A percentile compares a stretch with the other conserved stretches of the same genome.
Evolutionary conservation across 2,797 vertebrate genomes (phyloP).

Genomic region (Characodon lateralis): DNA sequence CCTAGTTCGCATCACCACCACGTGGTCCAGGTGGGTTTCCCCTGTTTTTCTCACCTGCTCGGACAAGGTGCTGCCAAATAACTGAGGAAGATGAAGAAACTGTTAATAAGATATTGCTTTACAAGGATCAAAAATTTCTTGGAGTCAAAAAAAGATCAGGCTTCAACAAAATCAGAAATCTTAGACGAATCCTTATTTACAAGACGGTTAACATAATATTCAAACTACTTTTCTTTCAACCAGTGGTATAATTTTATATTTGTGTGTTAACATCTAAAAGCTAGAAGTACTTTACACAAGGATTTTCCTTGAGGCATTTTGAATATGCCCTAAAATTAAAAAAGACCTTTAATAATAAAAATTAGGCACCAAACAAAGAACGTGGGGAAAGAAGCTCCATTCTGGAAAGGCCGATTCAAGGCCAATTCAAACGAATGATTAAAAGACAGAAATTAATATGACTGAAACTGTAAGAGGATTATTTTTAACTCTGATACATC

Average conservation of each 20-base stretch:
- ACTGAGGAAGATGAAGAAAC: neutral
- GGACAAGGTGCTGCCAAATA: neutral
- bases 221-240: neutral
- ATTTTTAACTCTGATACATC: too few species aligned
- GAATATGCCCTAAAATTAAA: neutral
- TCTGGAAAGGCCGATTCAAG: too few species aligned
- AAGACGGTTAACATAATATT: neutral
- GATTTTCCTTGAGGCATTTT: neutral
- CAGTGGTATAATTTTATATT: neutral
- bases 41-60: neutral
- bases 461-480: too few species aligned
- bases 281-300: neutral
- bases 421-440: neutral
- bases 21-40: neutral
- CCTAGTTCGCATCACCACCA: too few species aligned
- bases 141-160: neutral
- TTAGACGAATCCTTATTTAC: neutral
- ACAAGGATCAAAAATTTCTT: neutral
- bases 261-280: neutral
- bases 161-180: neutral
- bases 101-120: neutral
- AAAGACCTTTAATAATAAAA: neutral
- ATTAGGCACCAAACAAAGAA: neutral
- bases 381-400: too few species aligned
- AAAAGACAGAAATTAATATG: neutral